Evolutionary conservation across 2,113 vertebrate genomes (phyloP), one percentile per base, ranked within the genome.

Genomic region (Chlorodrepanis virens): DNA sequence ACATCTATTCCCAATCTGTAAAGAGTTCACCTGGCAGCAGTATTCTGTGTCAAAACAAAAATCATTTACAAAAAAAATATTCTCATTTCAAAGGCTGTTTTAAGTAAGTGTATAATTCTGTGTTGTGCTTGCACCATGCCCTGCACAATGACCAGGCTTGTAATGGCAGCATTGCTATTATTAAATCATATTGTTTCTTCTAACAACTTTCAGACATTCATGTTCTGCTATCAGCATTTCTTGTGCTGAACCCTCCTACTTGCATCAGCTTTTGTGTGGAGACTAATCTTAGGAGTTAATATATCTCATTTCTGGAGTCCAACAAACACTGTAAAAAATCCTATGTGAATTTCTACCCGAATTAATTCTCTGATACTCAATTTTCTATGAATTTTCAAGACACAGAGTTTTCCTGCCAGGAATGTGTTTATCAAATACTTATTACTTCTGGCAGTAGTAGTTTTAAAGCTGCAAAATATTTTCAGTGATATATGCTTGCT

Each of bases 81-180:
- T 8, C 5, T 47, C 16, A 67, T 50, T 47, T 61, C 25, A 86
- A 74, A 59, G 25, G 12, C 5, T 5, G 11, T 71, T 92, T 86
- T 65, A 37, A 88, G 23, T 49, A 69, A 60, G 0, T 37, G 4
- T 33, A 13, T 77, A 14, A 45, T 90, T 87, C 37, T 1, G 1
- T 12, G 5, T 1, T 56, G 5, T 29, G 8, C 8, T 49, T 0
- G 0, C 60, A n/a, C 14, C 27, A 14, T 27, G 22, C 7, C 44
- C 45, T 90, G 12, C 5, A 72, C 31, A 31, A 56, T 37, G 22
- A 40, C 7, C 27, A 40, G 18, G 5, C 10, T 68, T 56, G 11
- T 61, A 83, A 89, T 21, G 9, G 5, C 15, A 56, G 5, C 12
- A 25, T 44, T 59, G 13, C 6, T 79, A 5, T 29, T 79, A 50